phyloP scores from a whole-genome alignment of 2,888 invertebrate genomes.

The Tineola bisselliella region DNA sequence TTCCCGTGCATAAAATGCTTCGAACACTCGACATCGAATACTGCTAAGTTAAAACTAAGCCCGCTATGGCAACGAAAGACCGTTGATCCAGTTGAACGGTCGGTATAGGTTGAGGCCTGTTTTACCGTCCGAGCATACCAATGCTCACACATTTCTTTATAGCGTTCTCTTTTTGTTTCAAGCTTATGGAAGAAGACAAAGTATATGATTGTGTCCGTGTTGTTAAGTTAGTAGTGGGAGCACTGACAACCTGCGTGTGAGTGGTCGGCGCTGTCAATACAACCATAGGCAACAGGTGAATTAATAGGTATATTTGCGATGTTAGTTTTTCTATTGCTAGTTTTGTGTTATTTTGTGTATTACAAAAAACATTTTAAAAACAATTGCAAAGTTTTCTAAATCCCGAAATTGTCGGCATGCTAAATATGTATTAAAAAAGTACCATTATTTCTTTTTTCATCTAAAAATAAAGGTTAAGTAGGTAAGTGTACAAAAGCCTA shows the following conservation, averaged over 20 bases:
- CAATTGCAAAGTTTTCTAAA: no score
- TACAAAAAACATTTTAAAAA: not conserved
- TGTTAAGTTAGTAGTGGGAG: slow-evolving; percentile 35
- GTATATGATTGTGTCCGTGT: slow-evolving; percentile 24
- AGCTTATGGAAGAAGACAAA: slow-evolving; percentile 28
- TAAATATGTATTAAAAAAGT: no score
- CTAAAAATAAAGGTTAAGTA: no score
- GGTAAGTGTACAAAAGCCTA: no score
- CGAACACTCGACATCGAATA: slow-evolving; percentile 46
- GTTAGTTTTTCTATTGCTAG: not conserved
- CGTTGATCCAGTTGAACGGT: slow-evolving; percentile 63
- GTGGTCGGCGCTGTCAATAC: slow-evolving; percentile 36
- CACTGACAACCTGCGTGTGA: slow-evolving; percentile 51
- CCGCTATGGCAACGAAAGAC: slow-evolving; percentile 56
- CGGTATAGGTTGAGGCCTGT: slow-evolving; percentile 50
- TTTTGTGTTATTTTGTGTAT: not conserved
- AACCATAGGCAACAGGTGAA: slow-evolving; percentile 58
- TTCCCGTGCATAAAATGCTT: slow-evolving; percentile 33
- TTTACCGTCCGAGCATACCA: slow-evolving; percentile 42
- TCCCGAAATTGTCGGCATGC: no score
- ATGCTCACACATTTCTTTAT: slow-evolving; percentile 21
- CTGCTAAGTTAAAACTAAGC: slow-evolving; percentile 63
- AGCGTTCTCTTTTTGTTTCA: slow-evolving; percentile 30
- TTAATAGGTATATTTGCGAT: slow-evolving; percentile 39
- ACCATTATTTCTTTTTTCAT: no score